Conservation (phyloP, 2,113 vertebrate species). For the Rana temporaria region DNA sequence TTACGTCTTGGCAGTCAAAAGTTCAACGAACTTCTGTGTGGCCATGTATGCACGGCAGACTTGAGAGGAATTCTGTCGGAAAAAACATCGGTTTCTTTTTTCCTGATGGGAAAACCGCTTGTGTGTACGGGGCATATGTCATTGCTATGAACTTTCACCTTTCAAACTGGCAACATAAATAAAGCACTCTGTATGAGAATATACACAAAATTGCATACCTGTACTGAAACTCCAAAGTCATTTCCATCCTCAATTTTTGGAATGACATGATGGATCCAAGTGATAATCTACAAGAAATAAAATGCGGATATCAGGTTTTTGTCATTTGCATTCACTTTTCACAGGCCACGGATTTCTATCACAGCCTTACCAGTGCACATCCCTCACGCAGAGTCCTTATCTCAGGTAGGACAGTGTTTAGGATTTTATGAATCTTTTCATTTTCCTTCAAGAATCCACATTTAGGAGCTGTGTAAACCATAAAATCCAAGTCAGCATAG, state of each 20-base stretch:
- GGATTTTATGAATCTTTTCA: conserved; percentile 73
- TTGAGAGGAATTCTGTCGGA: no score
- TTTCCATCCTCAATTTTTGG: conserved; percentile 92
- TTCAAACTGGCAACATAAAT: no score
- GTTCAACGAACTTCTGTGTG: no score
- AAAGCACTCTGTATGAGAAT: no score
- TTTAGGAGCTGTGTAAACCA: conserved; percentile 74
- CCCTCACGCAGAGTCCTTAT: conserved; percentile 81
- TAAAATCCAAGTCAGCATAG: neutral
- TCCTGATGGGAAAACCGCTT: no score
- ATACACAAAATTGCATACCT: conserved; percentile 69
- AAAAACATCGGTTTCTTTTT: no score
- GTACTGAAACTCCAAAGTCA: conserved; percentile 89
- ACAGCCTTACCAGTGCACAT: conserved; percentile 75
- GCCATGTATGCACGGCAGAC: no score
- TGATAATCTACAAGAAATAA: conserved; percentile 72
- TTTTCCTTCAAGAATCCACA: conserved; percentile 87
- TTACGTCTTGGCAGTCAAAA: no score
- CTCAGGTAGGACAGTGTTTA: conserved; percentile 83
- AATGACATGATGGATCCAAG: conserved; percentile 87
- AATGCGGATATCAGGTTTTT: neutral
- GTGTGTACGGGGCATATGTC: no score
- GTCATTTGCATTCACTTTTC: neutral
- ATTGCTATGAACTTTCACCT: no score
- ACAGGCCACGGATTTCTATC: neutral